A percentile compares a stretch with the other conserved stretches of the same genome.
These are phyloP conservation scores for Papilio dardanus DNA, from an alignment of 1,140 invertebrate species.

Conservation along the genomic window DNA sequence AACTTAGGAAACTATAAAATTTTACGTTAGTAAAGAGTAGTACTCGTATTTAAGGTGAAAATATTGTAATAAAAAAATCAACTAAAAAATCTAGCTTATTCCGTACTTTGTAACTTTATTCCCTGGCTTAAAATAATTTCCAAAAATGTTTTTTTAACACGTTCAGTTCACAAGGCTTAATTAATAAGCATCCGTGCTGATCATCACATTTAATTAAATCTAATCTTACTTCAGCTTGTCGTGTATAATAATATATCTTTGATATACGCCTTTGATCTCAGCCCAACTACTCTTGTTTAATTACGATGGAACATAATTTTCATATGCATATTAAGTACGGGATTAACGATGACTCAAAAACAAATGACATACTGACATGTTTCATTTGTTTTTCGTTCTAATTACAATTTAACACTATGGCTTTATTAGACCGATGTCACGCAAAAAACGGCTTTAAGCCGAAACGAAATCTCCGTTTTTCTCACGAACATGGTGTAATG, in stretches of 20 bases:
- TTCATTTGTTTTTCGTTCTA: too few species aligned
- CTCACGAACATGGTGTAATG: too few species aligned
- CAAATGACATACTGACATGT: too few species aligned
- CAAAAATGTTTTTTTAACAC: neutral
- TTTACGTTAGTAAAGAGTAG: neutral
- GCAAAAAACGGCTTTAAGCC: too few species aligned
- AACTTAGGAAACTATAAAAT: neutral
- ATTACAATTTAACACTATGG: too few species aligned
- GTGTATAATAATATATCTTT: neutral
- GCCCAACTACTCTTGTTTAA: conserved; percentile 4
- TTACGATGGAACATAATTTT: neutral
- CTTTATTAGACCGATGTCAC: too few species aligned
- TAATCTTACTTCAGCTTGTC: neutral
- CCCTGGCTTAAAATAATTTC: neutral
- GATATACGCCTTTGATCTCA: neutral
- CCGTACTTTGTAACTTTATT: too few species aligned
- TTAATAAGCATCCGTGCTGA: neutral
- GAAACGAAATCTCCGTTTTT: too few species aligned
- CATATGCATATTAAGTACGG: neutral
- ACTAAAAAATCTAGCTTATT: too few species aligned
- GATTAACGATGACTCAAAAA: too few species aligned
- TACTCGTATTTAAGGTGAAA: neutral
- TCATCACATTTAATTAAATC: neutral
- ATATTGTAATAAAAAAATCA: neutral
- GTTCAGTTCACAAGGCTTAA: neutral